Percentiles rank a stretch among this genome's conserved stretches.
Evolutionary conservation across 2,888 invertebrate species (phyloP).

Genomic region (Pycnomerus fuliginosus): DNA sequence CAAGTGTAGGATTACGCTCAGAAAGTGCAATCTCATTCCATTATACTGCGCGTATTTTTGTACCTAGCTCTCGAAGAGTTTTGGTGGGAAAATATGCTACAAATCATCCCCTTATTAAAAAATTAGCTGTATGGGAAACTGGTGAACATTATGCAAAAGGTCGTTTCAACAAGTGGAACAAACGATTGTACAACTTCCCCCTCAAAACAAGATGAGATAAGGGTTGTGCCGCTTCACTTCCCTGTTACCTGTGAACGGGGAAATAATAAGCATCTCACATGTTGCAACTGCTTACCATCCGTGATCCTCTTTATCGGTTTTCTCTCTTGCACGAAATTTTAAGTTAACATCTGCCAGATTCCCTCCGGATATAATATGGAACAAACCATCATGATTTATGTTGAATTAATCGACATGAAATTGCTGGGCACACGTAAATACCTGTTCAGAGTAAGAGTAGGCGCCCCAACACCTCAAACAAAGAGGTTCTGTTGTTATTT

Average conservation of each 20-base stretch:
- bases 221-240: slow-evolving; percentile 25
- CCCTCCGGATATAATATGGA: slow-evolving; percentile 9
- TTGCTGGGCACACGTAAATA: no score
- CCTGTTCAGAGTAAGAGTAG: no score
- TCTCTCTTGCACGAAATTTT: slow-evolving; percentile 1
- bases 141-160: slow-evolving; percentile 24
- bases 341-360: slow-evolving; percentile 17
- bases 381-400: slow-evolving; percentile 11
- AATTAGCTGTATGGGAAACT: slow-evolving; percentile 24
- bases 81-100: no score
- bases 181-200: slow-evolving; percentile 22
- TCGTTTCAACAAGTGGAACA: slow-evolving; percentile 27
- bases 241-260: slow-evolving; percentile 28
- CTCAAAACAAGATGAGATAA: slow-evolving; percentile 26
- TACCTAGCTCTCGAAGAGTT: no score
- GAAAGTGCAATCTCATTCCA: no score
- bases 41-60: no score
- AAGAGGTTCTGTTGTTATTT: no score
- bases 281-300: slow-evolving; percentile 23
- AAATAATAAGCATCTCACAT: slow-evolving; percentile 25
- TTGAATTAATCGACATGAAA: slow-evolving; percentile 12
- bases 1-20: no score
- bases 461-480: no score
- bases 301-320: background rate
- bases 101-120: no score